Percentiles rank a stretch among this genome's conserved stretches.
These are phyloP conservation scores for Lasioglossum malachurum DNA, from an alignment of 2,888 invertebrate genomes.

Conservation along the genomic window DNA sequence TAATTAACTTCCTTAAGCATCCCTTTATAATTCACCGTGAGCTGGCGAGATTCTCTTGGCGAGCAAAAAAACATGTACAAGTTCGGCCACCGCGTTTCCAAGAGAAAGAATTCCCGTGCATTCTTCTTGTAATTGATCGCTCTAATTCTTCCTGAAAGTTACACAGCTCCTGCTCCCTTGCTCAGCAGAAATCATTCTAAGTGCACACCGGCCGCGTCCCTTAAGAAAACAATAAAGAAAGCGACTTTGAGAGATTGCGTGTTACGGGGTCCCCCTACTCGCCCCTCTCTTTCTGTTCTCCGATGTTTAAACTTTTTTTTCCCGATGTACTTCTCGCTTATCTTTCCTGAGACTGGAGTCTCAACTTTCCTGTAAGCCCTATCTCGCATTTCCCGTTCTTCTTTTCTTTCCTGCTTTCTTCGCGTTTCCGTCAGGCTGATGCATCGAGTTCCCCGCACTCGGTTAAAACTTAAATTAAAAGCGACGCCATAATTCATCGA, in stretches of 20 bases:
- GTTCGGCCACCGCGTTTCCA: not conserved
- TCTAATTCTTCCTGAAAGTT: not conserved
- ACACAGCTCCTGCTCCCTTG: not conserved
- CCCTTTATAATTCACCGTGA: not conserved
- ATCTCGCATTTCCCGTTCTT: not conserved
- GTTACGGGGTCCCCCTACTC: not conserved
- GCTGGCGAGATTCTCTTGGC: not conserved
- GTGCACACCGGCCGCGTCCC: not conserved
- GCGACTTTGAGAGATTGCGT: not conserved
- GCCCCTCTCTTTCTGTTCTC: not conserved
- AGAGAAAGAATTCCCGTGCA: not conserved
- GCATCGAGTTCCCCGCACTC: conserved; percentile 3
- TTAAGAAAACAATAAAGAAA: conserved; percentile 5
- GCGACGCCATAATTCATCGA: not conserved
- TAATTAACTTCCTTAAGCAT: not conserved
- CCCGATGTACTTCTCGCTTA: not conserved
- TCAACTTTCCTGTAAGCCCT: not conserved
- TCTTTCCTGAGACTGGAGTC: not conserved
- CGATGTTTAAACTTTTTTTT: not conserved
- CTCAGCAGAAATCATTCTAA: not conserved
- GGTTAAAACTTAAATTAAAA: conserved; percentile 22
- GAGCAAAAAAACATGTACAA: not conserved
- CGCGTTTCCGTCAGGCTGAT: conserved; percentile 2
- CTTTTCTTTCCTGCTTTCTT: not conserved
- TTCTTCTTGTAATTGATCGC: not conserved